These are phyloP conservation scores for Myripristis jacobus DNA, from an alignment of 2,797 vertebrate genomes.

Conservation along the genomic window DNA sequence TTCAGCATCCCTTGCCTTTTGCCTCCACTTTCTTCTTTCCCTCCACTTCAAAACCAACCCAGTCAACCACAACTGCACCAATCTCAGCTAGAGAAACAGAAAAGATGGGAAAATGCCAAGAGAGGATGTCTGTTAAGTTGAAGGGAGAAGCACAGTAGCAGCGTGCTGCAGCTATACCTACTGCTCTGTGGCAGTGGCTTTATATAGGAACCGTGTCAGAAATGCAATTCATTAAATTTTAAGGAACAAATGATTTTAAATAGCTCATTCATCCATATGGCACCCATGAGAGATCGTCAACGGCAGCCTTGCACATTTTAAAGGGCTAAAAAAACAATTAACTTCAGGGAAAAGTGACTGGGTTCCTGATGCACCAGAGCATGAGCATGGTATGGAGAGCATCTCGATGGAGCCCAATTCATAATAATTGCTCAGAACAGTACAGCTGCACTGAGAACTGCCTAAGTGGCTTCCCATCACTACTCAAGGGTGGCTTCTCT, in stretches of 20 bases:
- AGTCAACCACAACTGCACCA: not conserved
- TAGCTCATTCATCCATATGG: not conserved
- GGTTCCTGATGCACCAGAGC: not conserved
- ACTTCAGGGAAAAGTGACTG: not conserved
- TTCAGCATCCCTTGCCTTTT: slow-evolving; percentile 14
- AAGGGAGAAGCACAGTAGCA: not conserved
- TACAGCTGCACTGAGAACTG: not conserved
- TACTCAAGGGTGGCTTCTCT: slow-evolving; percentile 1
- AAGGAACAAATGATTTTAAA: not conserved
- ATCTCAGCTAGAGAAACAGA: not conserved
- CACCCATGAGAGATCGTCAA: not conserved
- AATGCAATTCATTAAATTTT: not conserved
- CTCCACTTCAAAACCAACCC: not conserved
- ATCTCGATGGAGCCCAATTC: not conserved
- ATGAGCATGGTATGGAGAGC: not conserved
- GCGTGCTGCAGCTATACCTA: not conserved
- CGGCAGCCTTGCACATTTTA: not conserved
- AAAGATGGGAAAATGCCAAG: slow-evolving; percentile 6
- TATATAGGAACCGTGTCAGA: too few species aligned
- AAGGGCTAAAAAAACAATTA: not conserved
- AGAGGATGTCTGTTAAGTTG: not conserved
- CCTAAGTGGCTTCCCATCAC: not conserved
- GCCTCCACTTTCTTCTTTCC: not conserved
- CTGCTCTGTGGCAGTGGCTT: too few species aligned
- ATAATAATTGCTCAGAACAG: not conserved